Conservation (phyloP, 2,888 invertebrate genomes). For the Eristalis pertinax region DNA sequence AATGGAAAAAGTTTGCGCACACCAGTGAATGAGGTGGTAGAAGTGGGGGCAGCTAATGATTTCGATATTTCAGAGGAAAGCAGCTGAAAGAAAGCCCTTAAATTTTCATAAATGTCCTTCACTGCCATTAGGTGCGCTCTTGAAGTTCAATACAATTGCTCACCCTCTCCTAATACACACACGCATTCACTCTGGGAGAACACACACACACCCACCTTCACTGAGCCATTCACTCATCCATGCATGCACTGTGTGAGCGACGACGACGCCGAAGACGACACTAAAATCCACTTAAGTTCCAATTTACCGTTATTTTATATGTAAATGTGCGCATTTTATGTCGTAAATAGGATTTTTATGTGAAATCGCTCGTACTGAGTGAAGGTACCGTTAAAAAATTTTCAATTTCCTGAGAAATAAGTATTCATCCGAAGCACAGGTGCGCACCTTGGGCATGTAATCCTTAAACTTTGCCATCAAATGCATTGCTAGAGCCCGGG, state of each 20-base stretch:
- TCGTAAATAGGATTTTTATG: constrained; percentile 23
- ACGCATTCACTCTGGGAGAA: too few species aligned
- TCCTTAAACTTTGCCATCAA: not conserved
- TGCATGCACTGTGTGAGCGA: not conserved
- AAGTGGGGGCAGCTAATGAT: not conserved
- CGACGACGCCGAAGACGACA: not conserved
- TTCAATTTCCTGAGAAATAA: constrained; percentile 12
- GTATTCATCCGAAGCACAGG: constrained; percentile 24
- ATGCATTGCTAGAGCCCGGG: not conserved
- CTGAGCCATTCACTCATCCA: not conserved
- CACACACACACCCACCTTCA: not conserved
- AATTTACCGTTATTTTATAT: constrained; percentile 27
- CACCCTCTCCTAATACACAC: not conserved
- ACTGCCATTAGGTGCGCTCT: constrained; percentile 18
- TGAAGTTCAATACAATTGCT: constrained; percentile 19
- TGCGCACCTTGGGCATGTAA: constrained; percentile 15
- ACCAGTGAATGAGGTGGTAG: not conserved
- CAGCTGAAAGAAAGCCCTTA: not conserved
- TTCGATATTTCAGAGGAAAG: constrained; percentile 3
- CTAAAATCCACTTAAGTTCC: constrained; percentile 32
- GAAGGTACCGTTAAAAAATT: constrained; percentile 15
- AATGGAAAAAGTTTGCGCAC: not conserved
- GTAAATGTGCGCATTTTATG: constrained; percentile 19
- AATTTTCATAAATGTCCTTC: constrained; percentile 29
- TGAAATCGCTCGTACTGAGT: constrained; percentile 8